Evolutionary conservation across 2,888 invertebrate species (phyloP).

Genomic region (Cancer borealis): DNA sequence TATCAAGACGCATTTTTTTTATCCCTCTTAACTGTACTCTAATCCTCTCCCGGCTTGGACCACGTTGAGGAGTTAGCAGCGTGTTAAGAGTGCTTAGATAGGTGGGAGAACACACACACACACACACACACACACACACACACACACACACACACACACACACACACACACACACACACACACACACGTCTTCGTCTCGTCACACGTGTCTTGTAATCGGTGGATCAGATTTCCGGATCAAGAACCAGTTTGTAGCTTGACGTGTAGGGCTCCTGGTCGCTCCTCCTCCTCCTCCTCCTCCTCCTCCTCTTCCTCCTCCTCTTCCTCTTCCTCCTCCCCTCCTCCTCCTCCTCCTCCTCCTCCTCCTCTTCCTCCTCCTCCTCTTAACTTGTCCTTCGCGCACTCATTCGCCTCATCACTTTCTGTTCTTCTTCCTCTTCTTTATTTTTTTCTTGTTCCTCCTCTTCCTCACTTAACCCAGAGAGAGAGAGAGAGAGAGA

Average conservation of each 20-base stretch:
- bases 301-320: neutral
- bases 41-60: too few relatives aligned
- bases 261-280: neutral
- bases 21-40: too few relatives aligned
- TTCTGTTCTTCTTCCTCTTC: neutral
- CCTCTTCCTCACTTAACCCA: neutral
- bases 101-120: too few relatives aligned
- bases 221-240: neutral
- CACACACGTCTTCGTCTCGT: neutral
- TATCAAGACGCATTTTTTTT: too few relatives aligned
- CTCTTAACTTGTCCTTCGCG: neutral
- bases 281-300: neutral
- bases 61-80: too few relatives aligned
- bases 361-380: neutral
- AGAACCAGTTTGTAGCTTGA: neutral
- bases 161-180: neutral
- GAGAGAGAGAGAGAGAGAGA: constrained; percentile 33
- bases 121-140: too few relatives aligned
- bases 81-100: neutral
- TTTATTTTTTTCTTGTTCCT: neutral
- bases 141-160: too few relatives aligned
- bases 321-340: too few relatives aligned
- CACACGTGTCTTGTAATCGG: neutral
- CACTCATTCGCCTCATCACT: neutral
- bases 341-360: neutral